A percentile compares a stretch with the other conserved stretches of the same genome.
These are phyloP conservation scores for Sphenodon punctatus DNA, from an alignment of 2,797 vertebrate species.

Conservation along the genomic window DNA sequence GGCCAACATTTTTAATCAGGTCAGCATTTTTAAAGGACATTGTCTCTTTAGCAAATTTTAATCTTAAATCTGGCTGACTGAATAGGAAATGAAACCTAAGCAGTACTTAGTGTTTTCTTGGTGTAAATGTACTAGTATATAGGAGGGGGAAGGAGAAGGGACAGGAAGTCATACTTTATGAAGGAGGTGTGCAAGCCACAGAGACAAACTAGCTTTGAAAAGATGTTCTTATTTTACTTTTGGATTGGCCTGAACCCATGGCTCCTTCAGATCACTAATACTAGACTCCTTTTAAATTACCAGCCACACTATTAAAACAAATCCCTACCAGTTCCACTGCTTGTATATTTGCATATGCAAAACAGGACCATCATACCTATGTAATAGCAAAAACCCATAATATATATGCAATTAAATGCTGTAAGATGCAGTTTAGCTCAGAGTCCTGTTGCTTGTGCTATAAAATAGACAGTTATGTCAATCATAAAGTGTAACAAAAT, in stretches of 20 bases:
- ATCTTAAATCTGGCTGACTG: conserved; percentile 44
- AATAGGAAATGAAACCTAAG: conserved; percentile 49
- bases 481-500: conserved; percentile 56
- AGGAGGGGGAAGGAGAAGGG: neutral
- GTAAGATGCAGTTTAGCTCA: conserved; percentile 52
- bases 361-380: conserved; percentile 66
- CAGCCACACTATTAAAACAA: conserved; percentile 56
- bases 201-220: conserved; percentile 60
- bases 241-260: conserved; percentile 60
- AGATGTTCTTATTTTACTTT: conserved; percentile 57
- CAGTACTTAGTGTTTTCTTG: neutral
- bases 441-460: conserved; percentile 54
- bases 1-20: conserved; percentile 65
- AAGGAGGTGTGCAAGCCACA: conserved; percentile 64
- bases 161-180: conserved; percentile 30
- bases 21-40: conserved; percentile 61
- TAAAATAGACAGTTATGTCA: conserved; percentile 61
- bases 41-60: conserved; percentile 53
- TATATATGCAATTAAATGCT: conserved; percentile 63
- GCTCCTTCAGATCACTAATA: conserved; percentile 59
- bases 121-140: conserved; percentile 53
- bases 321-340: conserved; percentile 60
- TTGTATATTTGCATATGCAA: conserved; percentile 65
- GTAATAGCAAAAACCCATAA: conserved; percentile 73
- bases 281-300: conserved; percentile 59